Percentiles rank a stretch among this genome's conserved stretches.
Conservation (phyloP, 1,140 invertebrate species). For the Drosophila micromelanica region DNA sequence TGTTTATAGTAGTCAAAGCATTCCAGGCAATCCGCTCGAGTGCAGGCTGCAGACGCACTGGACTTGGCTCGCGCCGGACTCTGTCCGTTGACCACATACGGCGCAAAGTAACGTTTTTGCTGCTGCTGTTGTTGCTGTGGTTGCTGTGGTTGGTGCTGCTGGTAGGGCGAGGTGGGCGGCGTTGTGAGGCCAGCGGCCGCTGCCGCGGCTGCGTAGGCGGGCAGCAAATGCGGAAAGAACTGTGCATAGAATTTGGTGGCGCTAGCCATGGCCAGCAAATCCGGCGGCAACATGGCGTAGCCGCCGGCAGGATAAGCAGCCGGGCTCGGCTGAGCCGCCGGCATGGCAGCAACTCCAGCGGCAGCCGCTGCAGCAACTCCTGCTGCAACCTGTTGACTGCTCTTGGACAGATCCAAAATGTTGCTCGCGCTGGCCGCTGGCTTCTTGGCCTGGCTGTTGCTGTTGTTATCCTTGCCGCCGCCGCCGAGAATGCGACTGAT, state of each 20-base stretch:
- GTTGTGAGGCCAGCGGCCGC: slow-evolving; percentile 57
- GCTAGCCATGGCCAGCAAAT: slow-evolving; percentile 73
- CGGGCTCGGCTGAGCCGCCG: not conserved
- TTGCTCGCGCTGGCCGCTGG: slow-evolving; percentile 28
- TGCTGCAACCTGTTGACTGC: slow-evolving; percentile 17
- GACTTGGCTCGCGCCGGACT: slow-evolving; percentile 18
- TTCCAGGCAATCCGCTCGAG: slow-evolving; percentile 62
- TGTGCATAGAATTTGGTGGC: slow-evolving; percentile 82
- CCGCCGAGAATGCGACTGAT: slow-evolving; percentile 73
- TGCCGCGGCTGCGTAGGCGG: slow-evolving; percentile 69
- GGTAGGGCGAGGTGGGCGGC: slow-evolving; percentile 70
- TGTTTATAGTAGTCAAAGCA: slow-evolving; percentile 72
- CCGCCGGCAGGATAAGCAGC: slow-evolving; percentile 26
- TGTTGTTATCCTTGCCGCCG: slow-evolving; percentile 35
- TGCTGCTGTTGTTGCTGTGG: slow-evolving; percentile 42
- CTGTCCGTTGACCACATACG: slow-evolving; percentile 68
- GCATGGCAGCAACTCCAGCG: not conserved
- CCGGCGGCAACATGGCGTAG: slow-evolving; percentile 64
- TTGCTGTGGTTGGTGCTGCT: slow-evolving; percentile 39
- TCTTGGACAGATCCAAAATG: slow-evolving; percentile 78
- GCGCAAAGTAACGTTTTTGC: slow-evolving; percentile 73
- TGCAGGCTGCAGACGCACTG: slow-evolving; percentile 40
- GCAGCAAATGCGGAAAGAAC: slow-evolving; percentile 75
- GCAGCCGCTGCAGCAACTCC: not conserved
- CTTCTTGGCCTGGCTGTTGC: slow-evolving; percentile 22